Conservation (phyloP, 1,140 invertebrate genomes). For the Glossosoma conforme region DNA sequence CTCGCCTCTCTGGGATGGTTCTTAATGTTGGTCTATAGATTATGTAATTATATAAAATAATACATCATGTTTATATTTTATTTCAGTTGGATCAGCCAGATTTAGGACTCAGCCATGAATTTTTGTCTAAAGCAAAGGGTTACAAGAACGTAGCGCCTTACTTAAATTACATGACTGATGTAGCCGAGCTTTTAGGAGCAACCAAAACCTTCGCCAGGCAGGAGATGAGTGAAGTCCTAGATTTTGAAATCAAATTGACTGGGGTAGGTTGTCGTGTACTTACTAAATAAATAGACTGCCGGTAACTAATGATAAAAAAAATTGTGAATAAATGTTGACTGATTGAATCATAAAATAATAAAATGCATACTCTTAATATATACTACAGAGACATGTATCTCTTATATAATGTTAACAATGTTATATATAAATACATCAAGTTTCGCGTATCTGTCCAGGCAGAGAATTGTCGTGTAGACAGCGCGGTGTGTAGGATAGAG, state of each 20-base stretch:
- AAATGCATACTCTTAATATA: background rate
- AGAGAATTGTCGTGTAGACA: too few species aligned
- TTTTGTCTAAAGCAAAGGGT: slow-evolving; percentile 75
- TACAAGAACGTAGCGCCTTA: slow-evolving; percentile 75
- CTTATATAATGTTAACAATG: background rate
- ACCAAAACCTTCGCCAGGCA: slow-evolving; percentile 58
- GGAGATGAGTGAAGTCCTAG: slow-evolving; percentile 76
- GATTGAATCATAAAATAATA: background rate
- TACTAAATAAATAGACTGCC: background rate
- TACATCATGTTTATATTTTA: slow-evolving; percentile 2
- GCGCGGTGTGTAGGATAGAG: too few species aligned
- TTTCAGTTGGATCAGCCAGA: slow-evolving; percentile 84
- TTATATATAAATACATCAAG: slow-evolving; percentile 45
- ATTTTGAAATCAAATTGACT: slow-evolving; percentile 92
- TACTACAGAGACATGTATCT: background rate
- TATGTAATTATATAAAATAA: background rate
- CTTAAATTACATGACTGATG: slow-evolving; percentile 79
- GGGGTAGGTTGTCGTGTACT: slow-evolving; percentile 65
- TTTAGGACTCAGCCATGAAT: slow-evolving; percentile 82
- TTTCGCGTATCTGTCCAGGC: too few species aligned
- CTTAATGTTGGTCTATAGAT: too few species aligned
- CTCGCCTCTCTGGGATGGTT: too few species aligned
- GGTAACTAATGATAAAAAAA: background rate
- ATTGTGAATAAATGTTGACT: background rate
- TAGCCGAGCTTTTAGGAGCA: slow-evolving; percentile 83